These are phyloP conservation scores for Amphipoea lucens DNA, from an alignment of 2,888 invertebrate genomes.

Conservation along the genomic window DNA sequence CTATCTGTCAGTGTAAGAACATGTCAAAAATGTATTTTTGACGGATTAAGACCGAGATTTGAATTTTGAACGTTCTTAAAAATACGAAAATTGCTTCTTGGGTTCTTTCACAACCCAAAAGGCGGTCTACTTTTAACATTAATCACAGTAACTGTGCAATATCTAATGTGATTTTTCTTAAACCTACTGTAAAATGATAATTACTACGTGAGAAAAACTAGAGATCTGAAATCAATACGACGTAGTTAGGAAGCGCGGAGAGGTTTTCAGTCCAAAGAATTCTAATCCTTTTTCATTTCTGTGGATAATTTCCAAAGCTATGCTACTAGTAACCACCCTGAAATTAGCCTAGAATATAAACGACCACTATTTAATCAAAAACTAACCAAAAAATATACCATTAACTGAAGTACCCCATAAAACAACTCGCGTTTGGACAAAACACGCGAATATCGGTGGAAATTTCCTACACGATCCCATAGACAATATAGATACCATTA, in stretches of 20 bases:
- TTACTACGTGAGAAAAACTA: too few species aligned
- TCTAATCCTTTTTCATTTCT: not conserved
- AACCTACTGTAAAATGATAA: not conserved
- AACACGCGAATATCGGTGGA: slow-evolving; percentile 41
- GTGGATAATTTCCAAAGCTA: not conserved
- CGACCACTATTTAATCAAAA: not conserved
- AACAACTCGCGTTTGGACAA: not conserved
- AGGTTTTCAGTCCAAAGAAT: not conserved
- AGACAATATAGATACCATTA: slow-evolving; percentile 10
- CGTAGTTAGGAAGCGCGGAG: not conserved
- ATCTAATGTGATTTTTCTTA: not conserved
- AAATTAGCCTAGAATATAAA: not conserved
- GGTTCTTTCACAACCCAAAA: not conserved
- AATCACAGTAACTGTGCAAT: not conserved
- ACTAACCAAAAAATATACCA: slow-evolving; percentile 8
- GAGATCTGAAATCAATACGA: not conserved
- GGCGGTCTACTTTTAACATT: not conserved
- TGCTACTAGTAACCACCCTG: not conserved
- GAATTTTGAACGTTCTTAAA: not conserved
- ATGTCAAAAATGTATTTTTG: not conserved
- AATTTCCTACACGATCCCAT: slow-evolving; percentile 18
- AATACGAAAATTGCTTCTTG: not conserved
- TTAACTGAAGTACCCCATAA: slow-evolving; percentile 14
- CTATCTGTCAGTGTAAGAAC: too few species aligned
- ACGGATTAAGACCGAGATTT: not conserved